Conservation (phyloP, 2,797 vertebrate genomes). For the Acropternis orthonyx region DNA sequence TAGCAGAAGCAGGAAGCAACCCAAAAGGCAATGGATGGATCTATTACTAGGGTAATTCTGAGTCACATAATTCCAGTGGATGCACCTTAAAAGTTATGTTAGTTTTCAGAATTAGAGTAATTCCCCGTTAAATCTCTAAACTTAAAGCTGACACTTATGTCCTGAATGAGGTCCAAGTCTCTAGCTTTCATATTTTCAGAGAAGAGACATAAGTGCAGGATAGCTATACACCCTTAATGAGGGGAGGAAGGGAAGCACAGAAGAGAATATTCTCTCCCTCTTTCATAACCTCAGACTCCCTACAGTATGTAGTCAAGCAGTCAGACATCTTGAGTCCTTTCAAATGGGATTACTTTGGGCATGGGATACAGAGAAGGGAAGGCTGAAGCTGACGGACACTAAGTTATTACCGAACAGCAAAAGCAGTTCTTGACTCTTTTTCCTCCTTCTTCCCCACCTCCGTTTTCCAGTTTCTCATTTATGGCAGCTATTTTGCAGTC, state of each 20-base stretch:
- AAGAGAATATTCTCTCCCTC: not conserved
- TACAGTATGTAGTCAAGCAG: not conserved
- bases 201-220: not conserved
- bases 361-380: not conserved
- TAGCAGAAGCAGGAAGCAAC: not conserved
- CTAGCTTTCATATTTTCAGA: not conserved
- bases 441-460: not conserved
- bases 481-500: constrained; percentile 84
- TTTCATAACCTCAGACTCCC: not conserved
- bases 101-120: not conserved
- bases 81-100: not conserved
- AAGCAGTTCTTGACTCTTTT: not conserved
- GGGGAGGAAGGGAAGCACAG: rapidly evolving
- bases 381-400: not conserved
- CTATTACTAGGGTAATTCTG: not conserved
- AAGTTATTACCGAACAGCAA: not conserved
- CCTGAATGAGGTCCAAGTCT: not conserved
- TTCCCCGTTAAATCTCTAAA: not conserved
- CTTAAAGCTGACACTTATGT: not conserved
- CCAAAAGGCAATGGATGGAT: not conserved
- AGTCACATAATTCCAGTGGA: not conserved
- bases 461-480: constrained; percentile 85
- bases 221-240: not conserved
- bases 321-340: not conserved
- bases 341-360: not conserved